A percentile compares a stretch with the other conserved stretches of the same genome.
These are phyloP conservation scores for Microdon myrmicae DNA, from an alignment of 2,888 invertebrate genomes.

Conservation along the genomic window DNA sequence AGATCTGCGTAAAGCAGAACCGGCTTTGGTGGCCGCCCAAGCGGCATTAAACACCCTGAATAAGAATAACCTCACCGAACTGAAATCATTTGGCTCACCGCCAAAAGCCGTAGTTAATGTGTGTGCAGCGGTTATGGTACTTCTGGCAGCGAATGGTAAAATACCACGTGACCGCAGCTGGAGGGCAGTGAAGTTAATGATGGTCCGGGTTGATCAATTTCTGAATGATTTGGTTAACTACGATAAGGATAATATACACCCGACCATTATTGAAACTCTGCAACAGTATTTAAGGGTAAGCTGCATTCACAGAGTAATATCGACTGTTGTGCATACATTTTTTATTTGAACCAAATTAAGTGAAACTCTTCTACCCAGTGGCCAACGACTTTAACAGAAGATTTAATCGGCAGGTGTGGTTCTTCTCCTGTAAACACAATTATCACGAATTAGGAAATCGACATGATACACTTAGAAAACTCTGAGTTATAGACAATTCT, in stretches of 20 bases:
- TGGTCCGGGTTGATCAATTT: slow-evolving; percentile 91
- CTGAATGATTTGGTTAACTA: slow-evolving; percentile 85
- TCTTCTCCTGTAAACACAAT: too few relatives aligned
- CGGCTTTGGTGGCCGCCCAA: slow-evolving; percentile 89
- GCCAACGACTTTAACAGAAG: too few relatives aligned
- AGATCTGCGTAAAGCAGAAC: slow-evolving; percentile 92
- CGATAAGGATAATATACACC: slow-evolving; percentile 93
- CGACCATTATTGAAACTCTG: slow-evolving; percentile 83
- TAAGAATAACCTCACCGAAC: slow-evolving; percentile 92
- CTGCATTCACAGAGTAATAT: not conserved
- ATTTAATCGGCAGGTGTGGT: too few relatives aligned
- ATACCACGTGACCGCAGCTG: slow-evolving; percentile 92
- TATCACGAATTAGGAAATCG: too few relatives aligned
- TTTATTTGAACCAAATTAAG: not conserved
- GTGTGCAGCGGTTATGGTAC: slow-evolving; percentile 86
- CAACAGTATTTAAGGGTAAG: slow-evolving; percentile 65
- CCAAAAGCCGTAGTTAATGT: slow-evolving; percentile 90
- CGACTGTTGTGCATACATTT: not conserved
- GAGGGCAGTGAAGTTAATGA: slow-evolving; percentile 91
- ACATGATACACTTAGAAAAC: too few relatives aligned
- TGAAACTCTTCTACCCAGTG: too few relatives aligned
- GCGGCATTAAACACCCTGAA: slow-evolving; percentile 85
- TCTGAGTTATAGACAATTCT: too few relatives aligned
- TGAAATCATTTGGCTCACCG: slow-evolving; percentile 95
- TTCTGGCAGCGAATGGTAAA: slow-evolving; percentile 84